Conservation (phyloP, 2,888 invertebrate genomes). For the Cartodere bifasciata region DNA sequence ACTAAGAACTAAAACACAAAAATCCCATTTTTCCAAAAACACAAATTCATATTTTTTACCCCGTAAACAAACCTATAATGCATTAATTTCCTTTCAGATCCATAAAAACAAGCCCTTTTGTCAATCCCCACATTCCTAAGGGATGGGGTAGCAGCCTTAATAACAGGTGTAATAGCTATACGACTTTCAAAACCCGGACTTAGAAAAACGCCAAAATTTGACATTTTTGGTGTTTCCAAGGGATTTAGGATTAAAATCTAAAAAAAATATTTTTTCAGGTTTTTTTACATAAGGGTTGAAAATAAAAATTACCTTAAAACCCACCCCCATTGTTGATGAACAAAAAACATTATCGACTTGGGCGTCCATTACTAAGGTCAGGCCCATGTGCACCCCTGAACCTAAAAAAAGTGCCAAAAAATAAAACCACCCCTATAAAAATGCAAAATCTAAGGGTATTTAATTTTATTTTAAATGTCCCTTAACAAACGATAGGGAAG, state of each 20-base stretch:
- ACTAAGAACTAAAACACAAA: slow-evolving; percentile 1
- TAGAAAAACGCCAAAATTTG: slow-evolving; percentile 59
- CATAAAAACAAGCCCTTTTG: slow-evolving; percentile 60
- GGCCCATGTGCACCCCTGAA: slow-evolving; percentile 59
- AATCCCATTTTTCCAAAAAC: too few species aligned
- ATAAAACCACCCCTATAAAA: slow-evolving; percentile 1
- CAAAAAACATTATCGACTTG: slow-evolving; percentile 65
- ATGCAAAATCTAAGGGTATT: too few species aligned
- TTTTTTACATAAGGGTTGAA: too few species aligned
- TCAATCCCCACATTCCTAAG: slow-evolving; percentile 45
- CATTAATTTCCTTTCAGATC: slow-evolving; percentile 53
- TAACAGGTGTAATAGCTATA: slow-evolving; percentile 53
- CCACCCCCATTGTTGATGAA: slow-evolving; percentile 61
- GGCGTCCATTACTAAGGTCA: slow-evolving; percentile 58
- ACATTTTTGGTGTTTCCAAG: slow-evolving; percentile 67
- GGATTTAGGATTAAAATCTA: slow-evolving; percentile 69
- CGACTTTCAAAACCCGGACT: slow-evolving; percentile 61
- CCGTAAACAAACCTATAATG: slow-evolving; percentile 45
- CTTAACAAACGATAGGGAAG: too few species aligned
- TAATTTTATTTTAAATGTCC: too few species aligned
- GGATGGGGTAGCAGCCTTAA: slow-evolving; percentile 47
- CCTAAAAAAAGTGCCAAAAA: slow-evolving; percentile 33
- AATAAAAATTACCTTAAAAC: slow-evolving; percentile 63
- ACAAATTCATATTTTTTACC: too few species aligned
- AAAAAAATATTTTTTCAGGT: too few species aligned